These are phyloP conservation scores for Eueides isabella DNA, from an alignment of 1,140 invertebrate genomes.

Conservation along the genomic window DNA sequence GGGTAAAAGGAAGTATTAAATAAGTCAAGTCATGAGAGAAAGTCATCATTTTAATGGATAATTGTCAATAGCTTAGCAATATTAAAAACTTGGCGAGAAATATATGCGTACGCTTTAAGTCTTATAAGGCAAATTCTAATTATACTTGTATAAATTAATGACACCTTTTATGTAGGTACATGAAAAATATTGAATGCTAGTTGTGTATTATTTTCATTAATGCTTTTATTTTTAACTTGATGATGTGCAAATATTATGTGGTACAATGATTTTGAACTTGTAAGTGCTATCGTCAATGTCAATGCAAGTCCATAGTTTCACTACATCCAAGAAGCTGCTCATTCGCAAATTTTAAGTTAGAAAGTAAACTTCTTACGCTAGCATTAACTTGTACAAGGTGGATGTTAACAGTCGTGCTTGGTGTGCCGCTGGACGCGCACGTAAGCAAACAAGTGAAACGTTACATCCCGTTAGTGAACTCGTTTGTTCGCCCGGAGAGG, in stretches of 20 bases:
- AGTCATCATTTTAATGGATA: too few species aligned
- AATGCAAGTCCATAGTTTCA: constrained; percentile 22
- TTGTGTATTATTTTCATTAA: background rate
- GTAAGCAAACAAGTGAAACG: constrained; percentile 46
- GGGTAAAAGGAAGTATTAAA: too few species aligned
- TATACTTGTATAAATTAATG: too few species aligned
- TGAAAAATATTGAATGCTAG: too few species aligned
- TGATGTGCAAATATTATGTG: background rate
- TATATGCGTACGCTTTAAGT: too few species aligned
- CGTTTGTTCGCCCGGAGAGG: constrained; percentile 43
- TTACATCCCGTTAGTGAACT: constrained; percentile 44
- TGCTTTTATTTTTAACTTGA: background rate
- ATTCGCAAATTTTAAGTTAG: constrained; percentile 73
- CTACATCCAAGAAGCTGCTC: constrained; percentile 47
- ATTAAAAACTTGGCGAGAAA: too few species aligned
- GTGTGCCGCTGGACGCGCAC: constrained; percentile 55
- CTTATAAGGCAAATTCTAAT: too few species aligned
- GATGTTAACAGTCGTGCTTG: constrained; percentile 56
- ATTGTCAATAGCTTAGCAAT: too few species aligned
- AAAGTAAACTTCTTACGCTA: constrained; percentile 74
- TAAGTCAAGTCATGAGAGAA: too few species aligned
- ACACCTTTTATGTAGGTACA: too few species aligned
- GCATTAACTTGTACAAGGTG: constrained; percentile 65
- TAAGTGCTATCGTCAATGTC: constrained; percentile 42
- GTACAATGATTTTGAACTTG: constrained; percentile 43